Evolutionary conservation across 2,888 invertebrate species (phyloP), one percentile per base, ranked within the genome.

Genomic region (Torymus aiolomorphi): DNA sequence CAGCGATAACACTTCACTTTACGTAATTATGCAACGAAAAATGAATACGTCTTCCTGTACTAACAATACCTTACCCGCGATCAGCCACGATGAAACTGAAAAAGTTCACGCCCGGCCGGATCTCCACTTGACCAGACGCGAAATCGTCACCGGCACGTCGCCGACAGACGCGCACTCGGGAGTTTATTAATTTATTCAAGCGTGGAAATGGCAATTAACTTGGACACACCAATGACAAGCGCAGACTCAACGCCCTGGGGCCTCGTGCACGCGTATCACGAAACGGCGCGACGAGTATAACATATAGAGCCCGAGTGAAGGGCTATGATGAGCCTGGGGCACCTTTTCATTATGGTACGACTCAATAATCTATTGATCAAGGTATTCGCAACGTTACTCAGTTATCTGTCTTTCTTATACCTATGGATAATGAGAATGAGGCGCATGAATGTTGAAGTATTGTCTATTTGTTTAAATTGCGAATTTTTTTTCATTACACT

Each of bases 161-260:
- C 59, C 81, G 83, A 81, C 88, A 88, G 88, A 82, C 85, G 51
- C n/a, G 72, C 82, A 83, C 83, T 73, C 84, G 79, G 83, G 84
- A 88, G 86, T 89, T 89, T 89, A 88, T 89, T 89, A 89, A 90
- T 89, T 89, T 89, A 90, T 89, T 88, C 89, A 86, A 87, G 89
- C 90, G 88, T 89, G 88, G 87, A 88, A 89, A 88, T 86, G 86
- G 87, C 89, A 89, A 90, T 90, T 89, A 90, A 87, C 87, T 87
- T 82, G 89, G 88, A 88, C 88, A 88, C 88, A 88, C 86, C 85
- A 86, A 87, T 89, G 90, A 90, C 90, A 90, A 87, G 85, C 87
- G 84, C 90, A 90, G 89, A 84, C 86, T 85, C 85, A 84, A 13
- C 14, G 65, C 70, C 65, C 20, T 62, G 56, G 71, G 72, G 67